Evolutionary conservation across 1,140 invertebrate genomes (phyloP), one percentile per base, ranked within the genome.

Genomic region (Nebria ingens): DNA sequence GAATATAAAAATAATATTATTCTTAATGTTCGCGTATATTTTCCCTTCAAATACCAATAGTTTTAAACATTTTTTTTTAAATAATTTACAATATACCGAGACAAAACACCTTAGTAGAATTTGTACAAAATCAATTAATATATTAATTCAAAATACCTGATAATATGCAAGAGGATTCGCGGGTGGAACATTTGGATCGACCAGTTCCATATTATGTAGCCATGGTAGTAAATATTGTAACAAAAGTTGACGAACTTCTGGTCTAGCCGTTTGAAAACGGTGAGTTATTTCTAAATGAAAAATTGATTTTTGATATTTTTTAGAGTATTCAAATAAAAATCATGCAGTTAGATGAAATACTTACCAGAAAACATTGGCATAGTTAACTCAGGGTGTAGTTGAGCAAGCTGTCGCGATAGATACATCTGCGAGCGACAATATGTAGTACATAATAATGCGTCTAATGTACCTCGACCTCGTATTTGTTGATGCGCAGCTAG

Each of bases 281-380:
- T 91, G 89, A 1, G 94, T 98, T 51, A 99, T 95, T 80, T 99
- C 97, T 94, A 74, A 12, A 71, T 71, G 42, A 22, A 53, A 59
- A 45, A 57, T 22, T n/a, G n/a, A n/a, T n/a, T n/a, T n/a, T n/a
- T n/a, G n/a, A n/a, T n/a, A n/a, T n/a, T n/a, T n/a, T n/a, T n/a
- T n/a, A n/a, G n/a, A n/a, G n/a, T n/a, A n/a, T n/a, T n/a, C n/a
- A n/a, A n/a, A n/a, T n/a, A n/a, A n/a, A n/a, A n/a, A n/a, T 34
- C n/a, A 34, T 34, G n/a, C 25, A 34, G n/a, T n/a, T n/a, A 21
- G 19, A 51, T 17, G 20, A 29, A 11, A 54, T 55, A 69, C 70
- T 79, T 71, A 95, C 93, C 93, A 67, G 94, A 97, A 74, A 98
- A 98, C 82, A 98, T 97, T 0, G 94, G 93, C 93, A 99, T 97